A percentile compares a stretch with the other conserved stretches of the same genome.
Conservation (phyloP, 2,797 vertebrate species). For the Heteromormyrus szaboi region DNA sequence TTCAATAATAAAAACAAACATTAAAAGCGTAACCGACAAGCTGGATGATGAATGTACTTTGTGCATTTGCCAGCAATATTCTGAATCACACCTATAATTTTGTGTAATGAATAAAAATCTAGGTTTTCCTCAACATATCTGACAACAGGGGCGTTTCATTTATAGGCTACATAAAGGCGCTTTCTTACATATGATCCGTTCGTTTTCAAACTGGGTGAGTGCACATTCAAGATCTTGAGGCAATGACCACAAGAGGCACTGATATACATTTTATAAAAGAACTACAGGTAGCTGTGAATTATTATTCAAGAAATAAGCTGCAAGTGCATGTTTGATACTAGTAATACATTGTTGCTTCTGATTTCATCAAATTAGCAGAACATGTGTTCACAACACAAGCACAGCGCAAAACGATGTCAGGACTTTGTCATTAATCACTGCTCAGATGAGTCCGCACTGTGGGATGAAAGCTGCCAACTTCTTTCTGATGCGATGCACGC, state of each 20-base stretch:
- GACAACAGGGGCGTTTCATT: background rate
- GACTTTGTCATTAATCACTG: background rate
- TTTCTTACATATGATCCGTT: background rate
- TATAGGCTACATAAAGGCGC: background rate
- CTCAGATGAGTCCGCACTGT: background rate
- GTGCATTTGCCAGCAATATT: background rate
- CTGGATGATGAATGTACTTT: background rate
- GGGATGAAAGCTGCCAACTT: background rate
- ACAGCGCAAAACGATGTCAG: background rate
- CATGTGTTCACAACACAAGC: background rate
- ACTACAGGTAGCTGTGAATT: background rate
- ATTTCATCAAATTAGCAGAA: background rate
- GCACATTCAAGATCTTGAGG: background rate
- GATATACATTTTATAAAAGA: background rate
- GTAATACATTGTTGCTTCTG: background rate
- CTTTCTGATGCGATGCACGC: background rate
- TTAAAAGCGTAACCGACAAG: background rate
- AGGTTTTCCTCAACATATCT: background rate
- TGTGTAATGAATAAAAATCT: background rate
- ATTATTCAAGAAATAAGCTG: background rate
- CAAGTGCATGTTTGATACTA: background rate
- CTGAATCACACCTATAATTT: background rate
- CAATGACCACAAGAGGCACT: background rate
- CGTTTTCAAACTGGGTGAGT: background rate
- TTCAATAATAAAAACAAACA: background rate